Percentiles rank a stretch among this genome's conserved stretches.
phyloP scores from a whole-genome alignment of 2,888 invertebrate species.

The Chrysolina haemoptera region DNA sequence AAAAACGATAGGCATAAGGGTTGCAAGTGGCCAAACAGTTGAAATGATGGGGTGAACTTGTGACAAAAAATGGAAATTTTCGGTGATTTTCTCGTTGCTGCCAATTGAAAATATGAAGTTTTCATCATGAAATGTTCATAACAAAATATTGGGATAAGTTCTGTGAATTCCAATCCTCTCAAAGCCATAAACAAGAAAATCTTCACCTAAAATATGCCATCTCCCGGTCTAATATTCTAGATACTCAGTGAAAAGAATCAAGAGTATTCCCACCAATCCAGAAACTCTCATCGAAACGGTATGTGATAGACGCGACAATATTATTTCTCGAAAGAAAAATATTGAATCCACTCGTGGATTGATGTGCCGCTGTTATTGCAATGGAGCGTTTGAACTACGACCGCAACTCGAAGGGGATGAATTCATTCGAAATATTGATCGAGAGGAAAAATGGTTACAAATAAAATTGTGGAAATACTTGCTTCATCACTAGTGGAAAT shows the following conservation, averaged over 20 bases:
- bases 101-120: too few relatives aligned
- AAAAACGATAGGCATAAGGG: too few relatives aligned
- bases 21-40: too few relatives aligned
- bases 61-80: too few relatives aligned
- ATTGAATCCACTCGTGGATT: background rate
- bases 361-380: constrained; percentile 2
- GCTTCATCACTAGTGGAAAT: background rate
- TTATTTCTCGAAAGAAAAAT: constrained; percentile 4
- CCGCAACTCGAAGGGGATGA: background rate
- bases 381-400: background rate
- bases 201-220: too few relatives aligned
- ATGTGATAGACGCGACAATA: constrained; percentile 3
- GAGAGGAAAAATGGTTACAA: background rate
- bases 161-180: too few relatives aligned
- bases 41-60: too few relatives aligned
- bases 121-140: too few relatives aligned
- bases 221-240: too few relatives aligned
- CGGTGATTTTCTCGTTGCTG: too few relatives aligned
- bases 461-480: background rate
- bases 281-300: background rate
- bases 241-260: background rate
- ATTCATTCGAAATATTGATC: background rate
- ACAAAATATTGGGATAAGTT: too few relatives aligned
- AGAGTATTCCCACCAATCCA: background rate
- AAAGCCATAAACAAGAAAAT: too few relatives aligned